Evolutionary conservation across 2,888 invertebrate genomes (phyloP).

Genomic region (Spilosoma lubricipeda): DNA sequence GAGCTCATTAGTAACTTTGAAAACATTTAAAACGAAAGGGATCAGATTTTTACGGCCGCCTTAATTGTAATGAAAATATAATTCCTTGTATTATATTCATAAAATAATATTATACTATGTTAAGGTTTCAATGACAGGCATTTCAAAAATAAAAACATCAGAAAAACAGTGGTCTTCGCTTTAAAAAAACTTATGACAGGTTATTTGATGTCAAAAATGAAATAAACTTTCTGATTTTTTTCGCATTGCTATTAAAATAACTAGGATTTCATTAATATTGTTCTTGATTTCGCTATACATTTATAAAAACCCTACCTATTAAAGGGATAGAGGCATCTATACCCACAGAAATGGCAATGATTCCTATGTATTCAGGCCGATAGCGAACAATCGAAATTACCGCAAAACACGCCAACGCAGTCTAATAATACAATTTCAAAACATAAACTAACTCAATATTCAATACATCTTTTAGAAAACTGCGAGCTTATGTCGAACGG

Average conservation of each 20-base stretch:
- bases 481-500: slow-evolving; percentile 12
- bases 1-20: not conserved
- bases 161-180: too few relatives aligned
- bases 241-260: not conserved
- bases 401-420: not conserved
- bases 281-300: not conserved
- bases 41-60: not conserved
- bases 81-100: too few relatives aligned
- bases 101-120: too few relatives aligned
- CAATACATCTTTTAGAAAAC: slow-evolving; percentile 29
- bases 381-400: not conserved
- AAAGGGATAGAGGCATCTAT: not conserved
- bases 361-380: not conserved
- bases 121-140: too few relatives aligned
- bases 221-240: too few relatives aligned
- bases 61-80: not conserved
- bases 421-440: not conserved
- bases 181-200: too few relatives aligned
- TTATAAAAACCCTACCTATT: not conserved
- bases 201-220: too few relatives aligned
- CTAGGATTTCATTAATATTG: not conserved
- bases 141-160: too few relatives aligned
- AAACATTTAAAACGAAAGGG: not conserved
- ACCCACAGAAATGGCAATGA: not conserved
- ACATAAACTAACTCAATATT: slow-evolving; percentile 20